Evolutionary conservation across 2,888 invertebrate genomes (phyloP), one percentile per base, ranked within the genome.

Genomic region (Lycophotia porphyrea): DNA sequence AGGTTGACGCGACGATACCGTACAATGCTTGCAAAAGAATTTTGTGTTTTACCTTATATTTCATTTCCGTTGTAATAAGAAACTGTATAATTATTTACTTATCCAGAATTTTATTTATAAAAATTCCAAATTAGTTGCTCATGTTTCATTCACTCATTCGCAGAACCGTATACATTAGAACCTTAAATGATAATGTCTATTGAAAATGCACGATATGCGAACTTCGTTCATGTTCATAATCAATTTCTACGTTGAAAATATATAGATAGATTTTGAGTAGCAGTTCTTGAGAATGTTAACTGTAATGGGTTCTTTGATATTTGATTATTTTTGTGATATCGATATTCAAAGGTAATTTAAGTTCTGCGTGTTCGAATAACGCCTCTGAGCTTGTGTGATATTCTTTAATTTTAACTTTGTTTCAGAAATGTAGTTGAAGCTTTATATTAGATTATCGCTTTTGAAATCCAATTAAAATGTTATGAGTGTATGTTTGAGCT

Each of bases 181-280:
- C 36, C 42, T 58, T 80, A n/a, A 71, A 68, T 60, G 18, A 27
- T 5, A 68, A 71, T 36, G 15, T 71, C 67, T 64, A 67, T 80
- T 63, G 4, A 63, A 74, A 74, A 9, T 39, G 71, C 69, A 34
- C 42, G 47, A 36, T 58, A 74, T 61, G 39, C 61, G 52, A 47
- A 9, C 52, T 71, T 75, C 63, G 3, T 71, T 60, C 34, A 44
- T 11, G 66, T 68, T 79, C 61, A 63, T 61, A 61, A 31, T 66
- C 55, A 42, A 36, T 42, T 47, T 34, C 13, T 60, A 9, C 31
- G 47, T 47, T 67, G 47, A 68, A 44, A 68, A 36, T 31, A 11
- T 31, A 11, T 66, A n/a, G 18, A 24, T 64, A 71, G n/a, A 21
- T 67, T 18, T 58, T 24, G 13, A 36, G 27, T 18, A 52, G 24